phyloP scores from a whole-genome alignment of 2,797 vertebrate species.

The Sylvilagus floridanus region DNA sequence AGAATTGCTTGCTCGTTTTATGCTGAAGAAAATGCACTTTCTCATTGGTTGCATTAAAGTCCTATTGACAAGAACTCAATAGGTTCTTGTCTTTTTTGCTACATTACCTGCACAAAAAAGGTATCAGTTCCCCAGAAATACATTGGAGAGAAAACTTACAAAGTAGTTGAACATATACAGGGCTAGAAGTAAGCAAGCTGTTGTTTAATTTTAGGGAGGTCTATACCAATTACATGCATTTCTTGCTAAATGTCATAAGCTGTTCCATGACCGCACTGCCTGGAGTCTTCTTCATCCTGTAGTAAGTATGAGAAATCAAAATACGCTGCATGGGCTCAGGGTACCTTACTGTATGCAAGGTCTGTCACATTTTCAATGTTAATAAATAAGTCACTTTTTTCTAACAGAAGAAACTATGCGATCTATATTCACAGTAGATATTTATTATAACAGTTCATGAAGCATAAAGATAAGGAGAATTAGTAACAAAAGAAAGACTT shows the following conservation, averaged over 20 bases:
- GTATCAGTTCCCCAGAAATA: not conserved
- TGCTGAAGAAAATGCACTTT: no score
- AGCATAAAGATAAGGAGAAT: not conserved
- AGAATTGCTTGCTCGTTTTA: not conserved
- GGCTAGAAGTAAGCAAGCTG: not conserved
- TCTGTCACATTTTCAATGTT: constrained; percentile 4
- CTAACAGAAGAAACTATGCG: not conserved
- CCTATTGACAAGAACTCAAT: not conserved
- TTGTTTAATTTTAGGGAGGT: not conserved
- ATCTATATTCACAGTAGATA: not conserved
- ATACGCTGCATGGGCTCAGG: not conserved
- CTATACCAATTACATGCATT: not conserved
- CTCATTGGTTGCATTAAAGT: no score
- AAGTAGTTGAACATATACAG: not conserved
- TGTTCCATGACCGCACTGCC: not conserved
- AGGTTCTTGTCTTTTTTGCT: not conserved
- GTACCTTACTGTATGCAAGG: not conserved
- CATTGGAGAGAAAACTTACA: not conserved
- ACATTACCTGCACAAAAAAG: not conserved
- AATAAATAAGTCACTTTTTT: not conserved
- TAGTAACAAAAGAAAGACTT: not conserved
- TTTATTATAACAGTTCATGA: not conserved
- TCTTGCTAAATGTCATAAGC: not conserved
- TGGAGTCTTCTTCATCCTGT: not conserved
- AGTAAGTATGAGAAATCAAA: not conserved